Evolutionary conservation across 2,113 vertebrate species (phyloP), one percentile per base, ranked within the genome.

Genomic region (Galbula dea): DNA sequence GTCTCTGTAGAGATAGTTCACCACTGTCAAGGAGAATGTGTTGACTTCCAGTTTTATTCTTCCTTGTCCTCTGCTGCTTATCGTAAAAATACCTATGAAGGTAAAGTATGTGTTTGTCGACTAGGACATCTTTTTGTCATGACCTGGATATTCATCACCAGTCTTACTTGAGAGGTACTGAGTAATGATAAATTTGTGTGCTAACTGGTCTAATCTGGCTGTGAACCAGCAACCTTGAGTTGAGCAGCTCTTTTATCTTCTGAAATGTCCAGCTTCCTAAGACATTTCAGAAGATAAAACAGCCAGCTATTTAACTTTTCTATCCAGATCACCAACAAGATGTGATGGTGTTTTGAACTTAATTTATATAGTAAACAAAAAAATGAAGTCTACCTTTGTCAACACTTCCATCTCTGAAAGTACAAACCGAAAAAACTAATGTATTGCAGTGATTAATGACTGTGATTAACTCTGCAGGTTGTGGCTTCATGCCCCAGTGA

Each of bases 391-490:
- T 86, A 5, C 92, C 97, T 93, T 80, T 95, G 54, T 95, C 93
- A 94, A 16, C 78, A 27, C 24, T 92, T 69, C 63, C 57, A 48
- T 91, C 36, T 78, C 81, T 19, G 55, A 84, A 91, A 86, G 39
- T 80, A 58, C 29, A 82, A 92, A 77, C 29, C 3, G 36, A 55
- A 95, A 72, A 65, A 66, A 93, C 67, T 71, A 95, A 95, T 52
- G 79, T 95, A 76, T 79, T 93, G 51, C 36, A 82, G 68, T 98
- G 98, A 99, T 98, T 98, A 98, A 98, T 98, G 98, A 95, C 97
- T 97, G 95, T 97, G 97, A 98, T 99, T 98, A 98, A 96, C 95
- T 95, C 97, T 97, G 91, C 97, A 97, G 97, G 97, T 97, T 98
- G 97, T 97, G 96, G 89, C 97, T 98, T 98, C 96, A 97, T 97